Percentiles rank a stretch among this genome's conserved stretches.
phyloP scores from a whole-genome alignment of 2,797 vertebrate species.

The Alectoris magna region DNA sequence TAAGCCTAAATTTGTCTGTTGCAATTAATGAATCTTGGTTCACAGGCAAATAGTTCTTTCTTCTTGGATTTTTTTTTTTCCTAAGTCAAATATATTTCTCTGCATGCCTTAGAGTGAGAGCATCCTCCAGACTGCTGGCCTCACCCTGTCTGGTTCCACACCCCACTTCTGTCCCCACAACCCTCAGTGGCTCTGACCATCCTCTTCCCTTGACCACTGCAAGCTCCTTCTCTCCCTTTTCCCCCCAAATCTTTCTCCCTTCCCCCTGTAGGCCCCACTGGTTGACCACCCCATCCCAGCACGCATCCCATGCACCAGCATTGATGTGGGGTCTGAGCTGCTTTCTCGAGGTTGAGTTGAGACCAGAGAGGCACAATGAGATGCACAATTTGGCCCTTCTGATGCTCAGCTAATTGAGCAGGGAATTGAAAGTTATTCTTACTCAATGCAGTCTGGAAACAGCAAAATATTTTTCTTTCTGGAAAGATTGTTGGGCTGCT shows the following conservation, averaged over 20 bases:
- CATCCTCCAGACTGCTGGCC: background rate
- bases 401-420: background rate
- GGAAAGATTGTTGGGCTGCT: background rate
- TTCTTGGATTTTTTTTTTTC: background rate
- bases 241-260: accelerated
- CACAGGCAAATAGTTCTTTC: background rate
- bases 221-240: background rate
- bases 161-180: background rate
- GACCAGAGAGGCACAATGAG: conserved; percentile 10
- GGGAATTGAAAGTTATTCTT: conserved; percentile 36
- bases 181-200: accelerated
- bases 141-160: background rate
- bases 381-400: background rate
- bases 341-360: background rate
- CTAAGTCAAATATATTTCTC: background rate
- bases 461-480: conserved; percentile 16
- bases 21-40: background rate
- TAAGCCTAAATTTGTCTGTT: background rate
- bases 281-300: background rate
- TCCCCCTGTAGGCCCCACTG: background rate
- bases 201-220: background rate
- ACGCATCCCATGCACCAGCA: accelerated
- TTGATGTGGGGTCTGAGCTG: accelerated
- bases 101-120: accelerated
- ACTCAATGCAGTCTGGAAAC: background rate